Evolutionary conservation across 2,888 invertebrate species (phyloP).

Genomic region (Oligia strigilis): DNA sequence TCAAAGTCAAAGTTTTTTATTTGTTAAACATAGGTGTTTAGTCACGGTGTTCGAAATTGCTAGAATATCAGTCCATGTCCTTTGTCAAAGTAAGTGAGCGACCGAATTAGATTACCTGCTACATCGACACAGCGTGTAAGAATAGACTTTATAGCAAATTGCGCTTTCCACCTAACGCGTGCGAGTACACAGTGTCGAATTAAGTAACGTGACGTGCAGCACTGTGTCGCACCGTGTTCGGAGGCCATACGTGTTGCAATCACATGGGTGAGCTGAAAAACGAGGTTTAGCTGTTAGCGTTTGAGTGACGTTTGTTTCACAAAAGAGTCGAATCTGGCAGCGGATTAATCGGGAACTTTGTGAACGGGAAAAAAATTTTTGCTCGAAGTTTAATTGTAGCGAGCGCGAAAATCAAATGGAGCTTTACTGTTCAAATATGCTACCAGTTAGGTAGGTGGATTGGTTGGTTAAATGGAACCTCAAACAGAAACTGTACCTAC

Average conservation of each 20-base stretch:
- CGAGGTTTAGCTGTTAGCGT: constrained; percentile 28
- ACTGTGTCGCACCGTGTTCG: neutral
- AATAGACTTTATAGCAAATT: constrained; percentile 22
- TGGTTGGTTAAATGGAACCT: neutral
- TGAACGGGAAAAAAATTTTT: neutral
- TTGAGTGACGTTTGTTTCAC: constrained; percentile 37
- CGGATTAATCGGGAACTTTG: neutral
- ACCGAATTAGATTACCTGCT: constrained; percentile 29
- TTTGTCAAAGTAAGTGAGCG: constrained; percentile 11
- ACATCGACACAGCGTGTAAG: constrained; percentile 1
- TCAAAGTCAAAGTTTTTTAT: no score
- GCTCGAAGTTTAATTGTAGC: neutral
- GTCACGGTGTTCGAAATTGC: constrained; percentile 4
- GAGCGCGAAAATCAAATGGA: neutral
- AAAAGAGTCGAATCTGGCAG: neutral
- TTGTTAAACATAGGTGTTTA: no score
- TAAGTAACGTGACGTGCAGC: neutral
- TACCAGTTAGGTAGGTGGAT: neutral
- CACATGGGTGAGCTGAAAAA: constrained; percentile 5
- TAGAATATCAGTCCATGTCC: constrained; percentile 15
- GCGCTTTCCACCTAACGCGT: constrained; percentile 6
- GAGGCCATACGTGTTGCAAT: neutral
- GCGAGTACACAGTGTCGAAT: neutral
- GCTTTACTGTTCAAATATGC: neutral
- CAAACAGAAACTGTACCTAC: neutral